Evolutionary conservation across 2,888 invertebrate genomes (phyloP), one percentile per base, ranked within the genome.

Genomic region (Disparrhopalites patrizii): DNA sequence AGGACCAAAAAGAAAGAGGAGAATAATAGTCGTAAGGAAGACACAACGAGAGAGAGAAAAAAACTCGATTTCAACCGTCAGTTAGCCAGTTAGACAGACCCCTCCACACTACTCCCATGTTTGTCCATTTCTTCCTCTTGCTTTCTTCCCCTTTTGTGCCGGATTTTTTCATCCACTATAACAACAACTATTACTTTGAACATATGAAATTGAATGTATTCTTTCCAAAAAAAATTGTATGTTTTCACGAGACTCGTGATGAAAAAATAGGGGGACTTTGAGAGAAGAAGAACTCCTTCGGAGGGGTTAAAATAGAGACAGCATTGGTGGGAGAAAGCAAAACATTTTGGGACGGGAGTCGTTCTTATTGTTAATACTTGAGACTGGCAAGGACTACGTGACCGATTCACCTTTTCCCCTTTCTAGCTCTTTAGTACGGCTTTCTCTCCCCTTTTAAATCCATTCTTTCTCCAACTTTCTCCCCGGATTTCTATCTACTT

Each of bases 141-240:
- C 23, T n/a, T n/a, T n/a, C n/a, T n/a, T n/a, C n/a, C n/a, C n/a
- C n/a, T n/a, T n/a, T n/a, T n/a, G n/a, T n/a, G n/a, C n/a, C n/a
- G n/a, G n/a, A n/a, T n/a, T n/a, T n/a, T n/a, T n/a, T n/a, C n/a
- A n/a, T n/a, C n/a, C n/a, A n/a, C n/a, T n/a, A n/a, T n/a, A n/a
- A n/a, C n/a, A n/a, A n/a, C n/a, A n/a, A n/a, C n/a, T n/a, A 33
- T 15, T n/a, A 23, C 28, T 33, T 61, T 28, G 51, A 52, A 52
- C 51, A 50, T 23, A 51, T 51, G 33, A 61, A 61, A 51, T 61
- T 61, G 61, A 33, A 51, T 50, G 51, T 51, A 61, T 50, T 51
- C 4, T 47, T 7, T 3, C n/a, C n/a, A n/a, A n/a, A n/a, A n/a
- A n/a, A 18, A 5, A 40, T 40, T 40, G 40, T 40, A 3, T 40